Conservation (phyloP, 64 coral and sea anemone species). For the Catalaphyllia jardinei region DNA sequence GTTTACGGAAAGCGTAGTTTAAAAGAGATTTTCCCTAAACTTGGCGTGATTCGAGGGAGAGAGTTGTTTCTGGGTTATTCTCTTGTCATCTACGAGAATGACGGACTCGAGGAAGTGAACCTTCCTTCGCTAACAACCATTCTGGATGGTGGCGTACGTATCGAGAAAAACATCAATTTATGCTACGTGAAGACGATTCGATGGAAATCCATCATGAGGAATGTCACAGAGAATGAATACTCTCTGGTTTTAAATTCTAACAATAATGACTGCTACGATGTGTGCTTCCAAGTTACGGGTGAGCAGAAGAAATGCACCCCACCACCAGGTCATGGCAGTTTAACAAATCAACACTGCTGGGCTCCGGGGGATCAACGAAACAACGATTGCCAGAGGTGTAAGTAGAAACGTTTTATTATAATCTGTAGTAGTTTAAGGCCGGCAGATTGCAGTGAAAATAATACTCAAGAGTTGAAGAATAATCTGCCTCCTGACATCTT, state of each 20-base stretch:
- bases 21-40: constrained; percentile 88
- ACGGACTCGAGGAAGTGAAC: constrained; percentile 74
- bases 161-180: constrained; percentile 93
- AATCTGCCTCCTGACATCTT: neutral
- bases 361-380: constrained; percentile 40
- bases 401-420: constrained; percentile 42
- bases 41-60: constrained; percentile 83
- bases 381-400: constrained; percentile 76
- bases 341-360: constrained; percentile 86
- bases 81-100: constrained; percentile 86
- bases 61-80: constrained; percentile 90
- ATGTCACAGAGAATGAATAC: constrained; percentile 45
- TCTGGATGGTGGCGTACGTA: constrained; percentile 75
- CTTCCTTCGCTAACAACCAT: constrained; percentile 85
- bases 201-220: constrained; percentile 95
- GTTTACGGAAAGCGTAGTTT: constrained; percentile 61
- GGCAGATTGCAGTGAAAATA: neutral
- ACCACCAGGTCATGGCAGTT: constrained; percentile 73
- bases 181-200: constrained; percentile 88
- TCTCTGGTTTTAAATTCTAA: constrained; percentile 65
- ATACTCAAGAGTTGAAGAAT: constrained; percentile 2
- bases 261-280: constrained; percentile 92
- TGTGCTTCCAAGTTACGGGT: constrained; percentile 35
- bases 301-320: constrained; percentile 40
- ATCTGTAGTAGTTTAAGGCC: neutral